Evolutionary conservation across 2,113 vertebrate genomes (phyloP), one percentile per base, ranked within the genome.

Genomic region (Elgaria multicarinata): DNA sequence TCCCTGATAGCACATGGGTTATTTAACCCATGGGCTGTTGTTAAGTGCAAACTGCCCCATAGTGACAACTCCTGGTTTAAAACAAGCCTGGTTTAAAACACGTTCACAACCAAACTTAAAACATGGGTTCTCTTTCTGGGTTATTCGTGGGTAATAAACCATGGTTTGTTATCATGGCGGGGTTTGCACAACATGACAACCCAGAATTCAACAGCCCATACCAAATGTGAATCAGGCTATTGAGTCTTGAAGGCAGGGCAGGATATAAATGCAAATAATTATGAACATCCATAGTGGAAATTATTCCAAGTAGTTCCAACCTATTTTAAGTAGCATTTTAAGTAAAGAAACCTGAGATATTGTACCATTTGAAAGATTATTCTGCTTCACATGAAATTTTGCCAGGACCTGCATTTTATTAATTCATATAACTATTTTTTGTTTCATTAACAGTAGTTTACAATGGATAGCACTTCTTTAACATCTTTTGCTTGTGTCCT

Each of bases 361-460:
- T 81, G 6, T 3, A 62, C 0, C 16, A 90, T n/a, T n/a, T 82
- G 31, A 44, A 55, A 85, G 71, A 24, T 50, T 4, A 0, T 0
- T 78, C 82, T 20, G 66, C 28, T 86, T 10, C 36, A 44, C 14
- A 42, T 72, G 22, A 71, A 42, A 42, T 44, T 42, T 71, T 42
- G 58, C 20, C 44, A 20, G 72, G 8, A 24, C 33, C n/a, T 79
- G 24, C 72, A 82, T 62, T n/a, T 55, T 81, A 39, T 55, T 46
- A 53, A 64, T 62, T 71, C 58, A 42, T 50, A 12, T 1, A 50
- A 50, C 66, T 75, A 66, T 31, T 64, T 87, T 76, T 62, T 9
- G 24, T 69, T 33, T 2, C 6, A n/a, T n/a, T 71, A 50, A 50
- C 42, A 85, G 9, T 85, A 39, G 4, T 31, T 53, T 36, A 42